A percentile compares a stretch with the other conserved stretches of the same genome.
Conservation (phyloP, 1,140 invertebrate genomes). For the Halesus radiatus region DNA sequence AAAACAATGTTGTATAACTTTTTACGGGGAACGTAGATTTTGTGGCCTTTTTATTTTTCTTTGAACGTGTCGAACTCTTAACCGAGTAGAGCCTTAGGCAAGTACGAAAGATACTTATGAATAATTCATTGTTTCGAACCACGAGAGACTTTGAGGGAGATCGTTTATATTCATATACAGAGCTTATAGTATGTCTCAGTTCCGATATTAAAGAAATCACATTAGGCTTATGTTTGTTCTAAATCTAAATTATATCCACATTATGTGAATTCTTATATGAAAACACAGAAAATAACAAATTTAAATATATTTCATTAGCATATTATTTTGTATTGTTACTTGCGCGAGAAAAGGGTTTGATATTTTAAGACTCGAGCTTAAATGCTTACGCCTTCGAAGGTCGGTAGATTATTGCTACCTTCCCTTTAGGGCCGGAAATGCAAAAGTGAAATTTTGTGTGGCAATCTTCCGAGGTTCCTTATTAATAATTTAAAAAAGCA, state of each 20-base stretch:
- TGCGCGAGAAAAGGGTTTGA: too few relatives aligned
- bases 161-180: conserved; percentile 6
- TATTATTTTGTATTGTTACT: too few relatives aligned
- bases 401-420: too few relatives aligned
- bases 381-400: too few relatives aligned
- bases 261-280: too few relatives aligned
- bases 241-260: background rate
- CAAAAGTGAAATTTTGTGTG: too few relatives aligned
- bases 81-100: background rate
- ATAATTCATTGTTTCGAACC: conserved; percentile 47
- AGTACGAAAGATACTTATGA: conserved; percentile 34
- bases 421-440: too few relatives aligned
- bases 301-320: too few relatives aligned
- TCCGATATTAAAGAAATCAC: background rate
- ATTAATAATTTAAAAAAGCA: too few relatives aligned
- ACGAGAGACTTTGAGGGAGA: conserved; percentile 14
- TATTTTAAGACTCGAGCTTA: too few relatives aligned
- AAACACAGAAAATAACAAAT: too few relatives aligned
- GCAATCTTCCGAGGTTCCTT: too few relatives aligned
- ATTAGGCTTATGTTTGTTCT: background rate
- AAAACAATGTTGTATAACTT: conserved; percentile 1
- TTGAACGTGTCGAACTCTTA: background rate
- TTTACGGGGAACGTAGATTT: background rate
- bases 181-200: background rate
- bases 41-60: background rate